A percentile compares a stretch with the other conserved stretches of the same genome.
Evolutionary conservation across 2,113 vertebrate genomes (phyloP).

Genomic region (Paramormyrops kingsleyae): DNA sequence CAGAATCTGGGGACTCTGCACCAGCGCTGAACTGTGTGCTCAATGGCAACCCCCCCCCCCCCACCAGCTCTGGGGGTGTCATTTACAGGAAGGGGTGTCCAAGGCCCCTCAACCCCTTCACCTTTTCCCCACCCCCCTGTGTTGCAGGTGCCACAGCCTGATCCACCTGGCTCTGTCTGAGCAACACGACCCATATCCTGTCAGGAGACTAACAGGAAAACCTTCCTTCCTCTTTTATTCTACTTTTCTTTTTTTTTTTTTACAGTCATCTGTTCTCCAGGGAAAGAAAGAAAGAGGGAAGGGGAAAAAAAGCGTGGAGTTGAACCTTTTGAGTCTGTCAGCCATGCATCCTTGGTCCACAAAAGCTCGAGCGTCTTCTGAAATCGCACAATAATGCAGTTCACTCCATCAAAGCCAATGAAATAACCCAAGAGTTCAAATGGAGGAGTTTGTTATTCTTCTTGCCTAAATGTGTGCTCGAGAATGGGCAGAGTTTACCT

Average conservation of each 20-base stretch:
- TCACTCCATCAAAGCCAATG: neutral
- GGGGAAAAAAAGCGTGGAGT: neutral
- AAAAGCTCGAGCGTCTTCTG: neutral
- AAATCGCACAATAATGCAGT: neutral
- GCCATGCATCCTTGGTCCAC: conserved; percentile 6
- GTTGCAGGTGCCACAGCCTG: conserved; percentile 30
- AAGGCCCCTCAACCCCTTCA: neutral
- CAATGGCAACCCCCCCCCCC: neutral
- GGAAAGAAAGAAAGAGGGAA: neutral
- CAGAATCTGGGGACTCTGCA: neutral
- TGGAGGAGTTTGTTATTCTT: neutral
- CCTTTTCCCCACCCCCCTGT: conserved; percentile 12
- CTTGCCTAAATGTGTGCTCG: neutral
- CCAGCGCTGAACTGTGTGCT: neutral
- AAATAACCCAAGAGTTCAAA: neutral
- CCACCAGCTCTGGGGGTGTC: conserved; percentile 21
- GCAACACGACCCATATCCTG: conserved; percentile 54
- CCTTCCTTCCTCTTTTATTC: neutral
- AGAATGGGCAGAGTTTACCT: neutral
- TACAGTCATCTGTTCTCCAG: conserved; percentile 21
- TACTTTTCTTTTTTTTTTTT: conserved; percentile 4
- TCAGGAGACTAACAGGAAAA: conserved; percentile 43
- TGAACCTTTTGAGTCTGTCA: neutral
- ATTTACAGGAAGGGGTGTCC: conserved; percentile 45
- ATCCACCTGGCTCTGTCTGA: conserved; percentile 56